Evolutionary conservation across 1,140 invertebrate genomes (phyloP).

Genomic region (Saccostrea cuccullata): DNA sequence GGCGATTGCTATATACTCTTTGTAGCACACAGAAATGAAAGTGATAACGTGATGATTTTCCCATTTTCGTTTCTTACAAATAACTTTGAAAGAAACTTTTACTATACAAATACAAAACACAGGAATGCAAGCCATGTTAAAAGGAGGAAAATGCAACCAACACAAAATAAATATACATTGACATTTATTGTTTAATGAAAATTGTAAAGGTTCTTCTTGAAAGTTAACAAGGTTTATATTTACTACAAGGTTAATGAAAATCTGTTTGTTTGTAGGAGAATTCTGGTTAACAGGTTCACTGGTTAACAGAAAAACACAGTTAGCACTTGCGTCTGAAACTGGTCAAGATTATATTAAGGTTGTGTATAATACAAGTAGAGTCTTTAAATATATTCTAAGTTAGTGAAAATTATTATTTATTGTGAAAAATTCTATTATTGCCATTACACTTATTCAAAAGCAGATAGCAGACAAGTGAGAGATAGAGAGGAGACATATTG

Average conservation of each 20-base stretch:
- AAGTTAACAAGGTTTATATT: too few relatives aligned
- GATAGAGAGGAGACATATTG: not conserved
- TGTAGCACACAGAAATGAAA: not conserved
- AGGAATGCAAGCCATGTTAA: not conserved
- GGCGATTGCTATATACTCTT: not conserved
- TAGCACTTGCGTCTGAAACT: too few relatives aligned
- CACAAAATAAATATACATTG: not conserved
- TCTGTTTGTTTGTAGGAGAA: too few relatives aligned
- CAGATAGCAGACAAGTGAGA: not conserved
- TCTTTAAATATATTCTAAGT: too few relatives aligned
- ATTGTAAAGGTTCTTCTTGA: too few relatives aligned
- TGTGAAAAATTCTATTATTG: not conserved
- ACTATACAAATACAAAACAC: not conserved
- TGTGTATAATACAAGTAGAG: too few relatives aligned
- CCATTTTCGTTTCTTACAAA: slow-evolving; percentile 29
- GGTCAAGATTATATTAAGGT: too few relatives aligned
- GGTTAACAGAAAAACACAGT: too few relatives aligned
- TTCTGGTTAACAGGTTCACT: too few relatives aligned
- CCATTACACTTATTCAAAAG: not conserved
- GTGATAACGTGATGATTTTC: slow-evolving; percentile 6
- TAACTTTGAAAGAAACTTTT: slow-evolving; percentile 7
- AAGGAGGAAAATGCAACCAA: slow-evolving; percentile 25
- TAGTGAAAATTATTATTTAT: too few relatives aligned
- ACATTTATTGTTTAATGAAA: not conserved
- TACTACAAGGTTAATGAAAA: too few relatives aligned